Base-by-base conservation (phyloP, 53 echinoderm and acorn worm genomes). In the Crossaster papposus region DNA sequence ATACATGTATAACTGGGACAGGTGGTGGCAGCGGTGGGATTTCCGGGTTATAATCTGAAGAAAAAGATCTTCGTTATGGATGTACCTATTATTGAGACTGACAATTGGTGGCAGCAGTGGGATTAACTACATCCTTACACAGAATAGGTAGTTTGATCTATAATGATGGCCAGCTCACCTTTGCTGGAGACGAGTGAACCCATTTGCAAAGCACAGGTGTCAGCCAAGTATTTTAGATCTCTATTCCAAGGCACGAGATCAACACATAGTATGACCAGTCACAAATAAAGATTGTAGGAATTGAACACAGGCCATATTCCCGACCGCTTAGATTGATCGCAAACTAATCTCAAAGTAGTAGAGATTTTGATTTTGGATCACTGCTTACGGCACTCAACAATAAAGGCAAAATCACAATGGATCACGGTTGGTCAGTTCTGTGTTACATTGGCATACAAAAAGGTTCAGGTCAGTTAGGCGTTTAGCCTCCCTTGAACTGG, bases 11-110 rank as follows among this genome's bases (percentile, higher is more conserved):
- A 82, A 13, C 2, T 4, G 34, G 22, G 52, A 32, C 54, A 31
- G 30, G 3, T 80, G 80, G 54, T 54, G 31, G 54, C 54, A 80
- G 80, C 10, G 13, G 58, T 30, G 58, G 82, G 36, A 62, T 68
- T 44, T 44, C 44, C 0, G 0, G 44, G 9, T 44, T 44, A 44
- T 44, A 9, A 44, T 44, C 44, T 44, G 44, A 44, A 44, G 44
- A 44, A 44, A 44, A 44, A n/a, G n/a, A n/a, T n/a, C n/a, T 0
- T 7, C 44, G 44, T 44, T 9, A 44, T 1, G n/a, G n/a, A n/a
- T n/a, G n/a, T n/a, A n/a, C n/a, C n/a, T n/a, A n/a, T n/a, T n/a
- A n/a, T n/a, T n/a, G 44, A 44, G 44, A 44, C 5, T 44, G 0
- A 44, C 44, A 9, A n/a, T 44, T 44, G 44, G 44, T 44, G 44